These are phyloP conservation scores for Mactromeris polynyma DNA, from an alignment of 2,888 invertebrate species.

Conservation along the genomic window DNA sequence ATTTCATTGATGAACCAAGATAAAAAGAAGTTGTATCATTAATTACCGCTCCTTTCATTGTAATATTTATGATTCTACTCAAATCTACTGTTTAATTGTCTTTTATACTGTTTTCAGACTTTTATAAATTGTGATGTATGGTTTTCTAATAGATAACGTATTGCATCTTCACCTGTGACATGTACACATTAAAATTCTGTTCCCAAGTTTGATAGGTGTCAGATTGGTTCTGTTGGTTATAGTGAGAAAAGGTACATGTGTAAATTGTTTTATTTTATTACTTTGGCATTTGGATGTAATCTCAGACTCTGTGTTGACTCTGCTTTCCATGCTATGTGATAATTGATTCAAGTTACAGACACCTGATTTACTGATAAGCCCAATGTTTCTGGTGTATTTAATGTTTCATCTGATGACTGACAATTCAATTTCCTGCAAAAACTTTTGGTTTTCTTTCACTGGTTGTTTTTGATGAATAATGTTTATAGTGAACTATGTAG, in stretches of 20 bases:
- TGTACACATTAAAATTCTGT: too few relatives aligned
- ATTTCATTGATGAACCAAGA: background rate
- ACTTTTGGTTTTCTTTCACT: background rate
- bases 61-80: background rate
- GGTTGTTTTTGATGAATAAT: background rate
- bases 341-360: conserved; percentile 17
- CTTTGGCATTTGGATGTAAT: conserved; percentile 2
- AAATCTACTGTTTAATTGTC: background rate
- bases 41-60: background rate
- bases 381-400: conserved; percentile 9
- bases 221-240: too few relatives aligned
- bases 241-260: background rate
- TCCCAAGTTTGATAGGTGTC: too few relatives aligned
- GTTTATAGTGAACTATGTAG: background rate
- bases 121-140: too few relatives aligned
- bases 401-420: background rate
- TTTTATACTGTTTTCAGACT: background rate
- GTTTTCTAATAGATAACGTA: too few relatives aligned
- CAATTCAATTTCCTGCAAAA: background rate
- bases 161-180: too few relatives aligned
- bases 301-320: conserved; percentile 16
- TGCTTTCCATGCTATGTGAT: conserved; percentile 11
- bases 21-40: conserved; percentile 3
- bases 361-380: conserved; percentile 16
- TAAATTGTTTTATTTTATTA: background rate